A percentile compares a stretch with the other conserved stretches of the same genome.
phyloP scores from a whole-genome alignment of 2,888 invertebrate genomes.

The Meteorus colon region DNA sequence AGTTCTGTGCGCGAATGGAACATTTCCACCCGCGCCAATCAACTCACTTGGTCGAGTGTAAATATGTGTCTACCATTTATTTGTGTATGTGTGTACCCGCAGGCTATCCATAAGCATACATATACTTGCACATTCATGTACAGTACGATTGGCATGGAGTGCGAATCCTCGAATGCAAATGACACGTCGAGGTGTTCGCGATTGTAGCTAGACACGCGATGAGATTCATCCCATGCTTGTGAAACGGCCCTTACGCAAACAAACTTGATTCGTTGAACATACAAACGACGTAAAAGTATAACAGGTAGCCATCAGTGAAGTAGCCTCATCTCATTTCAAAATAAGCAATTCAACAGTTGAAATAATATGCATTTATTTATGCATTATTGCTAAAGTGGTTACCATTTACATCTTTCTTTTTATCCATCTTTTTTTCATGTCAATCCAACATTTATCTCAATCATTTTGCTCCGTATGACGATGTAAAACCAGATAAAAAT shows the following conservation, averaged over 20 bases:
- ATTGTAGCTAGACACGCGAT: conserved; percentile 44
- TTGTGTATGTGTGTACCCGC: neutral
- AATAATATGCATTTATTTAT: conserved; percentile 3
- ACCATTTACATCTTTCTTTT: neutral
- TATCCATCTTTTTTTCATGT: neutral
- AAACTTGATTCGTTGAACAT: conserved; percentile 27
- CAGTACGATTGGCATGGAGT: conserved; percentile 25
- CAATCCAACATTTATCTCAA: neutral
- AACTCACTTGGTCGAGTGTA: conserved; percentile 8
- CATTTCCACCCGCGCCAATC: conserved; percentile 31
- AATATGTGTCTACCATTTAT: neutral
- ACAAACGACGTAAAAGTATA: conserved; percentile 26
- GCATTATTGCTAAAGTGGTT: conserved; percentile 1
- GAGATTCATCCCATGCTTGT: conserved; percentile 5
- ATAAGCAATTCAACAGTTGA: neutral
- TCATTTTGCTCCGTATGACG: neutral
- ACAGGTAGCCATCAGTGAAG: conserved; percentile 37
- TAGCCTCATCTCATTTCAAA: conserved; percentile 14
- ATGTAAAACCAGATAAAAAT: neutral
- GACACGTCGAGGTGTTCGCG: conserved; percentile 34
- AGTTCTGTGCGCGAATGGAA: neutral
- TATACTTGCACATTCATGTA: too few relatives aligned
- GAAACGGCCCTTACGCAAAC: conserved; percentile 40
- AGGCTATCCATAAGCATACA: neutral
- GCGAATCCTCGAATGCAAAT: conserved; percentile 42